Evolutionary conservation across 2,113 vertebrate species (phyloP), one percentile per base, ranked within the genome.

Genomic region (Austrofundulus limnaeus): DNA sequence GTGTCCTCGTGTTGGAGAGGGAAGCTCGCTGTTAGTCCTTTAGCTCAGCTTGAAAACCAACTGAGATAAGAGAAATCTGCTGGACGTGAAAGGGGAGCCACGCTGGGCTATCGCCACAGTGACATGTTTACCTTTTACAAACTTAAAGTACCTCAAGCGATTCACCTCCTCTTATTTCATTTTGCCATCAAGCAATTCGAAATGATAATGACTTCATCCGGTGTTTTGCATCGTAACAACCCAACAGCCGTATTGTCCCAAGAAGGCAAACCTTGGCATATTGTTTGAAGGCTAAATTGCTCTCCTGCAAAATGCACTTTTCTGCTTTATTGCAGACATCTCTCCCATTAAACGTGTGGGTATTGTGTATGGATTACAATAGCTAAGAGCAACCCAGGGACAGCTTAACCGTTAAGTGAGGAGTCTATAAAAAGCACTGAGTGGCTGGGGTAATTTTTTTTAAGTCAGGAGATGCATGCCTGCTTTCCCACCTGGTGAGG

Each of bases 11-110:
- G 75, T 85, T 46, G 56, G 38, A 67, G 64, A 37, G 73, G 80
- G 83, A 42, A 92, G 89, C 39, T 4, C 64, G 76, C 58, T 49
- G 60, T 86, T 85, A 92, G 91, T 92, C 91, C 93, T 93, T 93
- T 92, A 93, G 93, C 95, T 95, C 82, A 92, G 85, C 69, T 58
- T 64, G 39, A 70, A 72, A 66, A 56, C 56, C 31, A 17, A 83
- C 77, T 89, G 70, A 88, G 85, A 92, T 91, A 90, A 89, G 77
- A 45, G 81, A 81, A 77, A 79, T 56, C 37, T 45, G 55, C 54
- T 23, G 62, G 71, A 78, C 79, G 2, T 51, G 62, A 78, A 68
- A 59, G 31, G 58, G 69, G 68, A 24, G 1, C 46, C 58, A 57
- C 0, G 37, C 69, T 62, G 72, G 42, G 63, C 34, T 15, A 48